Conservation (phyloP, 2,113 vertebrate genomes). For the Vidua chalybeata region DNA sequence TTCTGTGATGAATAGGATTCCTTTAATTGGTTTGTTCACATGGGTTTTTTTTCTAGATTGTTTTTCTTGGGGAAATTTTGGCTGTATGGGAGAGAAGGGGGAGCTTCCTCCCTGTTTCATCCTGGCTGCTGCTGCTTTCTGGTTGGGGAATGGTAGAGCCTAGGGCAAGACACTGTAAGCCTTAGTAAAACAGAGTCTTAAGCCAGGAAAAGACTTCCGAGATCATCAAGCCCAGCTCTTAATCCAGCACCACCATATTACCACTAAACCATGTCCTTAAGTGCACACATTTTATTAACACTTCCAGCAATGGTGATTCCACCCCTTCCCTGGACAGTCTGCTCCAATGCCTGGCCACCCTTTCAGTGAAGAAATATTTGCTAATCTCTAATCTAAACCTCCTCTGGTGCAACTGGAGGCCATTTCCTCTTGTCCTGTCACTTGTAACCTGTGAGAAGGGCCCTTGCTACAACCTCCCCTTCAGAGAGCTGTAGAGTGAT, state of each 20-base stretch:
- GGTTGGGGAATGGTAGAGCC: neutral
- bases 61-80: neutral
- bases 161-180: neutral
- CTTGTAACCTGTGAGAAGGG: rapidly evolving
- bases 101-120: neutral
- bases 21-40: neutral
- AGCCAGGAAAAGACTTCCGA: neutral
- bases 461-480: neutral
- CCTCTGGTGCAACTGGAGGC: neutral
- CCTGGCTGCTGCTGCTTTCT: neutral
- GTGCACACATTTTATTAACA: no score
- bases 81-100: neutral
- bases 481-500: neutral
- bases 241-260: neutral
- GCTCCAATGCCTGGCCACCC: neutral
- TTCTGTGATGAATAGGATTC: neutral
- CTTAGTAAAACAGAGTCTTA: neutral
- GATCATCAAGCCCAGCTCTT: neutral
- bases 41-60: rapidly evolving
- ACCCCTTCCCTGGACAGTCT: neutral
- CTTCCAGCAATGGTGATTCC: neutral
- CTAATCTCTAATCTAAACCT: neutral
- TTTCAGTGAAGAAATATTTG: neutral
- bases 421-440: neutral
- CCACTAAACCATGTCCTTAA: neutral